These are phyloP conservation scores for Aethes cnicana DNA, from an alignment of 2,888 invertebrate genomes.

Conservation along the genomic window DNA sequence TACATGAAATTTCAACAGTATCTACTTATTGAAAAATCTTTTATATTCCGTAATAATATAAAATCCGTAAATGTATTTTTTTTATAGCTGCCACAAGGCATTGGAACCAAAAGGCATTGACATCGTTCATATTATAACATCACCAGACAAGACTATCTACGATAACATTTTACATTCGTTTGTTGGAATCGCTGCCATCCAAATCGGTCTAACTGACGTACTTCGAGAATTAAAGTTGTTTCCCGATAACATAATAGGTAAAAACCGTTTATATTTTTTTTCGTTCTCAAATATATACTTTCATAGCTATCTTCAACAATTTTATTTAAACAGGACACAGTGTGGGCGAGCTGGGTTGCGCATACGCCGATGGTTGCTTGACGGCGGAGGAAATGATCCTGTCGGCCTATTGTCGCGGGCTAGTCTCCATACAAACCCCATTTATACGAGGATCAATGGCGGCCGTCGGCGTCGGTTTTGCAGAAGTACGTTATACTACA, in stretches of 20 bases:
- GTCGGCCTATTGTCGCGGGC: constrained; percentile 89
- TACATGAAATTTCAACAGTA: no score
- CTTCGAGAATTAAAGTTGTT: constrained; percentile 78
- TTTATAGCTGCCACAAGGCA: constrained; percentile 51
- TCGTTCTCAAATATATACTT: no score
- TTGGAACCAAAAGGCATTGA: constrained; percentile 81
- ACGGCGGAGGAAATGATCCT: constrained; percentile 90
- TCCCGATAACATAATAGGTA: constrained; percentile 88
- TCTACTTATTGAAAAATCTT: no score
- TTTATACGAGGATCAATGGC: constrained; percentile 90
- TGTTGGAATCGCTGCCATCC: constrained; percentile 87
- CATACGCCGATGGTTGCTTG: constrained; percentile 93
- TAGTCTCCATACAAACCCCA: constrained; percentile 84
- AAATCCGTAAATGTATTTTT: no score
- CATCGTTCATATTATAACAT: constrained; percentile 82
- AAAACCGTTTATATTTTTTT: no score
- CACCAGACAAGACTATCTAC: constrained; percentile 66
- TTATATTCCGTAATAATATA: no score
- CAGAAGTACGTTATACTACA: constrained; percentile 64
- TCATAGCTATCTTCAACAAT: no score
- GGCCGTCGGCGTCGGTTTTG: constrained; percentile 86
- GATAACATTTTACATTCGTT: constrained; percentile 85
- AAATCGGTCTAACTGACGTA: constrained; percentile 73
- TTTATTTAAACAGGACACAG: constrained; percentile 49
- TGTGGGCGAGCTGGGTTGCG: constrained; percentile 94